A percentile compares a stretch with the other conserved stretches of the same genome.
These are phyloP conservation scores for Drosophila asahinai DNA, from an alignment of 1,140 invertebrate species.

Conservation along the genomic window DNA sequence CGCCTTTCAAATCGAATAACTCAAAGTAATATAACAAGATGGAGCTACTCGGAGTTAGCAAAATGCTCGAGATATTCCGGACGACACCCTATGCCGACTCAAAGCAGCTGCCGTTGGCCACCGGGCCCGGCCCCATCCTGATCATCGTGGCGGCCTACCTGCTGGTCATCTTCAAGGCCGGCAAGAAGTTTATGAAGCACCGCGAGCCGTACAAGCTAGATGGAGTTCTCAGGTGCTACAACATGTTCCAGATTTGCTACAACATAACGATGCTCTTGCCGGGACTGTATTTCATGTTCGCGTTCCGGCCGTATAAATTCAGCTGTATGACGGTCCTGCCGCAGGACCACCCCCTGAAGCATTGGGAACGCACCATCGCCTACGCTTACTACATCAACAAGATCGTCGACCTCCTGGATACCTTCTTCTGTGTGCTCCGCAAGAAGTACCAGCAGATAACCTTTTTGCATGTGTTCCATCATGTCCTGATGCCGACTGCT, in stretches of 20 bases:
- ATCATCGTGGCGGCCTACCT: slow-evolving; percentile 89
- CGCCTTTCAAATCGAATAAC: neutral
- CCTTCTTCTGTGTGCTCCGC: slow-evolving; percentile 60
- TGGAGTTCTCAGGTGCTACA: slow-evolving; percentile 91
- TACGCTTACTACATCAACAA: slow-evolving; percentile 62
- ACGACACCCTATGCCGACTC: slow-evolving; percentile 40
- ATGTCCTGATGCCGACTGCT: slow-evolving; percentile 85
- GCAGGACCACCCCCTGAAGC: slow-evolving; percentile 29
- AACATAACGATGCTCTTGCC: slow-evolving; percentile 34
- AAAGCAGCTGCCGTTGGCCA: slow-evolving; percentile 87
- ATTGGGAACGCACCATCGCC: slow-evolving; percentile 29
- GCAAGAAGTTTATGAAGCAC: slow-evolving; percentile 92
- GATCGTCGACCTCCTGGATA: slow-evolving; percentile 54
- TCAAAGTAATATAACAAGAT: neutral
- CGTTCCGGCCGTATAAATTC: slow-evolving; percentile 28
- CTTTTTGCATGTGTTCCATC: slow-evolving; percentile 77
- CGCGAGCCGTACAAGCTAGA: slow-evolving; percentile 92
- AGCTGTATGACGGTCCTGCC: slow-evolving; percentile 44
- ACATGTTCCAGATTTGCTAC: slow-evolving; percentile 88
- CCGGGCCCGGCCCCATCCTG: slow-evolving; percentile 90
- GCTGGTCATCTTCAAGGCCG: slow-evolving; percentile 88
- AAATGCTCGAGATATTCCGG: slow-evolving; percentile 43
- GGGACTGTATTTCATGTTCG: slow-evolving; percentile 22
- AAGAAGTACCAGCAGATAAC: slow-evolving; percentile 60
- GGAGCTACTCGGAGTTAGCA: no score